Base-by-base conservation (phyloP, 2,113 vertebrate species). In the Hippopotamus amphibius region DNA sequence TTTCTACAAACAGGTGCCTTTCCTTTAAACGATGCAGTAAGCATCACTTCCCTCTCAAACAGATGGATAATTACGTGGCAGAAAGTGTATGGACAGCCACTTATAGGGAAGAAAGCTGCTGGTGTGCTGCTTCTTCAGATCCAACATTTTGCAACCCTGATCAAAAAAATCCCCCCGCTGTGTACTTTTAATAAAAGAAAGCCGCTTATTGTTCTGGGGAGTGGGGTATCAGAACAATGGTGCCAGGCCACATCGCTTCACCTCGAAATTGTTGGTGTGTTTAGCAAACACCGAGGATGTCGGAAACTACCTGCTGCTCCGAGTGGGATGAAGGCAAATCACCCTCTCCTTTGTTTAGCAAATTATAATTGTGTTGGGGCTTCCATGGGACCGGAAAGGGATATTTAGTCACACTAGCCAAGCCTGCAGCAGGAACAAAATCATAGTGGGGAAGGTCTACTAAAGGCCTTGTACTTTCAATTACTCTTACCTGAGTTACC, bases 1-100 rank as follows among this genome's bases (percentile, higher is more conserved):
- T 95, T 69, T 81, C 81, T 33, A 61, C 24, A 72, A 97, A 66
- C 90, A 97, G 93, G 90, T 95, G 92, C 63, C 6, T 69, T 91
- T 97, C 83, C 95, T 92, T 93, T 72, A 66, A 92, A 65, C 41
- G 92, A 90, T 50, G 24, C 72, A 17, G 6, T 28, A 46, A 95
- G 91, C 50, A 61, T 41, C 21, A 9, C 68, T 80, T 92, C n/a
- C 74, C 33, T 88, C 66, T 94, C 90, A 68, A 76, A 80, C 81
- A 96, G 96, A 96, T 80, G 95, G 93, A 84, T 69, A 83, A 92
- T 93, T 90, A 68, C 5, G 66, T n/a, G 72, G 16, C 33, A 79
- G 76, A 65, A 92, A 79, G 33, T 41, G 22, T 22, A 33, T 8
- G 26, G 74, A 80, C n/a, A 84, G 59, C 24, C 72, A 66, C 0